These are phyloP conservation scores for Microcebus murinus DNA, from an alignment of 2,113 vertebrate genomes.

Conservation along the genomic window DNA sequence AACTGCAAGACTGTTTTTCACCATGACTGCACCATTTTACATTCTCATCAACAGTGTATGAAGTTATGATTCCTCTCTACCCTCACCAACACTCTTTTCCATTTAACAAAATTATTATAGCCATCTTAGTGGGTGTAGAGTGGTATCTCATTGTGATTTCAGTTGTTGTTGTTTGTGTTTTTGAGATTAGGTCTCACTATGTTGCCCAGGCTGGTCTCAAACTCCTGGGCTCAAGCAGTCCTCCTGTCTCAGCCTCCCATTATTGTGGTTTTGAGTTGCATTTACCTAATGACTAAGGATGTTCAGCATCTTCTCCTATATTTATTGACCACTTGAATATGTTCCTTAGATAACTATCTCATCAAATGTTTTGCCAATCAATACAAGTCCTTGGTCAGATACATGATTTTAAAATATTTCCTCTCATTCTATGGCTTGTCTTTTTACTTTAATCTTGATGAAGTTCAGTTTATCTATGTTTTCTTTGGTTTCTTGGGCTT, in stretches of 20 bases:
- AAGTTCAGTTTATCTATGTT: background rate
- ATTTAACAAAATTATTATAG: background rate
- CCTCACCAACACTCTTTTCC: background rate
- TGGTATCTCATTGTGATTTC: background rate
- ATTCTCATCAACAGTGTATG: background rate
- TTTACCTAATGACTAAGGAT: background rate
- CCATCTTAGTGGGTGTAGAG: background rate
- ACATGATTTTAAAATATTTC: conserved; percentile 28
- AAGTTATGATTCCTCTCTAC: background rate
- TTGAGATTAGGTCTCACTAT: no score
- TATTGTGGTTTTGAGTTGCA: background rate
- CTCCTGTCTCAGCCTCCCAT: no score
- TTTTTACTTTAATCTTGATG: conserved; percentile 26
- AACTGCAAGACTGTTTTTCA: background rate
- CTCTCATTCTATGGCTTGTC: background rate
- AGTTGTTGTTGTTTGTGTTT: no score
- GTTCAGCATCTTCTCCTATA: background rate
- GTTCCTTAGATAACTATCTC: background rate
- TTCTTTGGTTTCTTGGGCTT: background rate
- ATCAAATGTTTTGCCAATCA: background rate
- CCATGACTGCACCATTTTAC: background rate
- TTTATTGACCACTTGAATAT: background rate
- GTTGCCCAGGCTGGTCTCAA: no score
- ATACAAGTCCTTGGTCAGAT: background rate
- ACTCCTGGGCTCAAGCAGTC: no score